Evolutionary conservation across 2,888 invertebrate species (phyloP).

Genomic region (Tillus elongatus): DNA sequence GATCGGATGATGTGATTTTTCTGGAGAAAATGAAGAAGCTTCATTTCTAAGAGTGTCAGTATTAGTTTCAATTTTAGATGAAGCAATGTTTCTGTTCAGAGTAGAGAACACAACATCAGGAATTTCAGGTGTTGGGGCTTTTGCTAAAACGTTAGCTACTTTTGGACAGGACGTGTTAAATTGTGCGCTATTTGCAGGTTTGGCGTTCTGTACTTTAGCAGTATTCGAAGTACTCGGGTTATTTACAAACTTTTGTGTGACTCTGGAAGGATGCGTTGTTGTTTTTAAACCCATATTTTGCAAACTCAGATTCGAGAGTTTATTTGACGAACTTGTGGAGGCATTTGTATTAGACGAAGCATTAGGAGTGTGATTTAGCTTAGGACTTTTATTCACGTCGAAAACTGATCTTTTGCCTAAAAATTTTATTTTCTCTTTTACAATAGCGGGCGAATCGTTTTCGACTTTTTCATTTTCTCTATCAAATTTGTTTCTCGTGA

Average conservation of each 20-base stretch:
- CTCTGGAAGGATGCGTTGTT: slow-evolving; percentile 26
- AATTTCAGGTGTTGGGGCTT: no score
- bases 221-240: no score
- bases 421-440: slow-evolving; percentile 21
- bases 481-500: slow-evolving; percentile 36
- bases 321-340: slow-evolving; percentile 9
- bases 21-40: no score
- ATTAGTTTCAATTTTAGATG: slow-evolving; percentile 1
- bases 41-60: no score
- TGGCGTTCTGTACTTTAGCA: background rate
- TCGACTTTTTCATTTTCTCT: slow-evolving; percentile 26
- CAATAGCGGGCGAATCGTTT: slow-evolving; percentile 12
- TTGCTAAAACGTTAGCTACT: no score
- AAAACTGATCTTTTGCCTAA: slow-evolving; percentile 24
- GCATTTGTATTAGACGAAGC: no score
- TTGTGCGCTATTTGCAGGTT: no score
- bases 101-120: slow-evolving; percentile 7
- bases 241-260: slow-evolving; percentile 34
- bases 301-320: slow-evolving; percentile 29
- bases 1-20: no score
- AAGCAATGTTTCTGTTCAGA: slow-evolving; percentile 11
- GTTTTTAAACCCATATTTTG: slow-evolving; percentile 29
- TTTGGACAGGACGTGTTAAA: no score
- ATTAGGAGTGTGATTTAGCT: no score
- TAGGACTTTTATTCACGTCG: slow-evolving; percentile 17